phyloP scores from a whole-genome alignment of 2,888 invertebrate species.

The Diaphora mendica region DNA sequence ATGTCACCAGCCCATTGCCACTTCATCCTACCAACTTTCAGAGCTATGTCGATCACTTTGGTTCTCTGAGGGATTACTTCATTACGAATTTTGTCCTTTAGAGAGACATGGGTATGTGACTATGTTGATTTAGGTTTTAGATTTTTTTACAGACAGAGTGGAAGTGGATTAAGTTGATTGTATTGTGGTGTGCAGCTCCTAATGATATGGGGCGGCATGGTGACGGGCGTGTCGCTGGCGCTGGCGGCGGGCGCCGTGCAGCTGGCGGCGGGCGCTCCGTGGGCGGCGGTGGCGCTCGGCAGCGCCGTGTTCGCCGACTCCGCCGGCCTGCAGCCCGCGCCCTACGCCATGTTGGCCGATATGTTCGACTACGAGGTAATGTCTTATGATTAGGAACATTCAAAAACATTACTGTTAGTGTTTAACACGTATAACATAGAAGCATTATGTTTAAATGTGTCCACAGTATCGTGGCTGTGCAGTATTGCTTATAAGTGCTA shows the following conservation, averaged over 20 bases:
- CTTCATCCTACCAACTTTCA: no score
- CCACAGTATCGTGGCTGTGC: constrained; percentile 72
- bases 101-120: no score
- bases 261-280: constrained; percentile 32
- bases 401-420: background rate
- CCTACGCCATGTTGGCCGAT: constrained; percentile 72
- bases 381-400: background rate
- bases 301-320: constrained; percentile 71
- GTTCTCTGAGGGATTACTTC: no score
- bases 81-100: no score
- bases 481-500: constrained; percentile 59
- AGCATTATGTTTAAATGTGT: background rate
- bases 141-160: background rate
- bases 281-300: constrained; percentile 56
- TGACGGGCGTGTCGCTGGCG: constrained; percentile 49
- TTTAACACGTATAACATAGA: background rate
- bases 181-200: constrained; percentile 55
- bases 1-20: no score
- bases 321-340: constrained; percentile 71
- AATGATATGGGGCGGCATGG: constrained; percentile 59
- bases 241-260: constrained; percentile 37
- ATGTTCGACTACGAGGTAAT: constrained; percentile 73
- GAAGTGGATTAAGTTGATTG: background rate
- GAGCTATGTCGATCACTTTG: no score
- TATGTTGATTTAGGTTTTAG: background rate